Evolutionary conservation across 2,888 invertebrate genomes (phyloP).

Genomic region (Diabrotica balteata): DNA sequence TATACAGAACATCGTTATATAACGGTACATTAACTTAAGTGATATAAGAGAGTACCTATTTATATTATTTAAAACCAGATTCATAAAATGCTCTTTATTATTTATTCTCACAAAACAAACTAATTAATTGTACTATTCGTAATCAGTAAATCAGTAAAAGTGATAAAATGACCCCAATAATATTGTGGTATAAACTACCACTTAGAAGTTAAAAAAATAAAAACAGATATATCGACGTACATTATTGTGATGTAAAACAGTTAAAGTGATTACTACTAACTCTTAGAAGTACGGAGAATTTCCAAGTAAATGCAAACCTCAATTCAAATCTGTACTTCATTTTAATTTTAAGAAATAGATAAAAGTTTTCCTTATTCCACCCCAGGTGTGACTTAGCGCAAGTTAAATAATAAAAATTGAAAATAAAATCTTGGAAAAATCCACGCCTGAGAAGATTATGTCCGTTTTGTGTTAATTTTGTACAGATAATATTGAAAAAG

Average conservation of each 20-base stretch:
- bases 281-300: neutral
- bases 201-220: too few relatives aligned
- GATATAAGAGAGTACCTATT: too few relatives aligned
- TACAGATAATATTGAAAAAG: constrained; percentile 48
- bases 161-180: too few relatives aligned
- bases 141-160: too few relatives aligned
- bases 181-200: too few relatives aligned
- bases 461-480: constrained; percentile 29
- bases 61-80: too few relatives aligned
- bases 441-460: constrained; percentile 9
- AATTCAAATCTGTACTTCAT: constrained; percentile 6
- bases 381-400: constrained; percentile 22
- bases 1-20: too few relatives aligned
- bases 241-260: neutral
- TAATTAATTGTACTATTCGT: too few relatives aligned
- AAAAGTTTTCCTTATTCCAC: constrained; percentile 22
- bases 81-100: too few relatives aligned
- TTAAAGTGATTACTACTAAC: too few relatives aligned
- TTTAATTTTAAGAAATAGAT: constrained; percentile 25
- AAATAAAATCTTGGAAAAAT: constrained; percentile 5
- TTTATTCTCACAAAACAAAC: too few relatives aligned
- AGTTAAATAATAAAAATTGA: constrained; percentile 28
- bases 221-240: neutral
- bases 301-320: neutral
- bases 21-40: too few relatives aligned